Evolutionary conservation across 92 coral and sea anemone genomes (phyloP).

Genomic region (Chrysogorgia sp.): DNA sequence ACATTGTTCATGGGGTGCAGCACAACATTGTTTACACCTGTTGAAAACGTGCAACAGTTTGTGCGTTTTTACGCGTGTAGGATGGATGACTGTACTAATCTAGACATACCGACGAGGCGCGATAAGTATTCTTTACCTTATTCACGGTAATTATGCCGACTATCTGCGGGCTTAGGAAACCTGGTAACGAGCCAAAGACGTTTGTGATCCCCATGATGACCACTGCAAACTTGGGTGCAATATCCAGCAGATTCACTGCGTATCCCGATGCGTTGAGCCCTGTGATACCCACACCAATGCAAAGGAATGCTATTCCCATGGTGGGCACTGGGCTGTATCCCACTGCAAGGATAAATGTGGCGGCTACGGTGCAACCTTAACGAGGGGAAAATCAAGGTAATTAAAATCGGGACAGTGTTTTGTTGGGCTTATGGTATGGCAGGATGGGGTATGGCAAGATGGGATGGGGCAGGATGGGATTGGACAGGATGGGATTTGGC

Average conservation of each 20-base stretch:
- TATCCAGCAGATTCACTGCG: slow-evolving; percentile 98
- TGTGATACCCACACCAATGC: slow-evolving; percentile 97
- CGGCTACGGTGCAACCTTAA: slow-evolving; percentile 89
- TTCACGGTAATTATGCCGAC: slow-evolving; percentile 96
- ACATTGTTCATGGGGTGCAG: too few species aligned
- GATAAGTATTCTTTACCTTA: slow-evolving; percentile 71
- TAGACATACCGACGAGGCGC: background rate
- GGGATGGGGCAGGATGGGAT: too few species aligned
- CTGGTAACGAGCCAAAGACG: slow-evolving; percentile 97
- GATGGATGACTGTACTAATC: background rate
- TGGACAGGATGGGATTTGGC: too few species aligned
- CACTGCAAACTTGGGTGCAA: slow-evolving; percentile 98
- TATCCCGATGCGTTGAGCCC: slow-evolving; percentile 98
- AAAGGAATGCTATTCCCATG: slow-evolving; percentile 82
- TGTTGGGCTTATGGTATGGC: too few species aligned
- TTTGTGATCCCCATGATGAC: slow-evolving; percentile 99
- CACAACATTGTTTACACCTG: too few species aligned
- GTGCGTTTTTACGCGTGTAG: too few species aligned
- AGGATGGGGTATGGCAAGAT: too few species aligned
- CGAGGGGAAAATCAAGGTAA: background rate
- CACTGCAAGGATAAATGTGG: slow-evolving; percentile 81
- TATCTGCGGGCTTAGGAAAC: slow-evolving; percentile 96
- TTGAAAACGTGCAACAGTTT: too few species aligned
- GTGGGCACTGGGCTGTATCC: slow-evolving; percentile 79
- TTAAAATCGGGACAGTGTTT: background rate